These are phyloP conservation scores for Eretmocerus hayati DNA, from an alignment of 2,888 invertebrate genomes.

Conservation along the genomic window DNA sequence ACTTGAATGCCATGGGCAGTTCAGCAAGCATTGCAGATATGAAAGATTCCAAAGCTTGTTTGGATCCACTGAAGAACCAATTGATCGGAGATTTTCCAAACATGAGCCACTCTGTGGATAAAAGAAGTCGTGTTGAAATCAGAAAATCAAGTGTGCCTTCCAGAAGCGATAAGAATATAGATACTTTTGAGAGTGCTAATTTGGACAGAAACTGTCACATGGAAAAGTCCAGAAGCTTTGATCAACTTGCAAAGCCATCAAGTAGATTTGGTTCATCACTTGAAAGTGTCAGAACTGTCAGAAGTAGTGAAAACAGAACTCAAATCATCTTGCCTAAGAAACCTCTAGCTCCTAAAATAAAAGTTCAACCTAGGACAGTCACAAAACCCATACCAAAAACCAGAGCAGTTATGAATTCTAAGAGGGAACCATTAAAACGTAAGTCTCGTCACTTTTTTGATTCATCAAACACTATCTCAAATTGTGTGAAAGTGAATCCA, in stretches of 20 bases:
- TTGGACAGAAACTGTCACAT: constrained; percentile 27
- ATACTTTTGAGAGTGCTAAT: constrained; percentile 25
- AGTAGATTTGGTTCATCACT: constrained; percentile 15
- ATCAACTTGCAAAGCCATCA: constrained; percentile 35
- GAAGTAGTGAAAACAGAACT: constrained; percentile 6
- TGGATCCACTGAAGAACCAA: constrained; percentile 9
- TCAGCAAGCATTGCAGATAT: constrained; percentile 17
- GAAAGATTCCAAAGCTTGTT: constrained; percentile 14
- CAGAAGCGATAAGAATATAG: constrained; percentile 17
- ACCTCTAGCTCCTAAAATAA: constrained; percentile 21
- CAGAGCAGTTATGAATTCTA: constrained; percentile 26
- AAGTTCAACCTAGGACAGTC: constrained; percentile 27
- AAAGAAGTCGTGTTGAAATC: not conserved
- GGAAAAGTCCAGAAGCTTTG: constrained; percentile 38
- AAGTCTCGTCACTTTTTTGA: constrained; percentile 18
- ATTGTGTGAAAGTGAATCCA: too few species aligned
- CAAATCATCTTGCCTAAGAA: constrained; percentile 10
- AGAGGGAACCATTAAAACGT: constrained; percentile 27
- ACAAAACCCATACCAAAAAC: constrained; percentile 27
- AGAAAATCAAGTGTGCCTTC: constrained; percentile 5
- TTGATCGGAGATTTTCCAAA: constrained; percentile 1
- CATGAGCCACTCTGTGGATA: constrained; percentile 2
- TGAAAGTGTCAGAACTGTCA: constrained; percentile 11
- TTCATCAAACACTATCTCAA: too few species aligned
- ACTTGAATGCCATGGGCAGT: too few species aligned